These are phyloP conservation scores for Euthynnus affinis DNA, from an alignment of 2,797 vertebrate species.

Conservation along the genomic window DNA sequence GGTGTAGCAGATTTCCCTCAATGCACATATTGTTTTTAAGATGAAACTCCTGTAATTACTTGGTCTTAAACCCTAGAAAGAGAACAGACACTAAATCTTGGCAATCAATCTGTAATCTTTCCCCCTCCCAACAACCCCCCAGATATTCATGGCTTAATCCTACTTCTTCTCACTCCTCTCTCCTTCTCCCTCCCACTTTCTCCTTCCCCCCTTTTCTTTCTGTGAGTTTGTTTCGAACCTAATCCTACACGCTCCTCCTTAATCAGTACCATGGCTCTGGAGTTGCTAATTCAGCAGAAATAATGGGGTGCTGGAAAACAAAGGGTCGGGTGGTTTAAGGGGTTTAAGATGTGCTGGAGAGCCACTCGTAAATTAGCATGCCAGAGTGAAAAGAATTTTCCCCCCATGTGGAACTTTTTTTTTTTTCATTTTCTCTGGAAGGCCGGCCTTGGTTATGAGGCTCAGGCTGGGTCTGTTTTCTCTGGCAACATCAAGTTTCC, in stretches of 20 bases:
- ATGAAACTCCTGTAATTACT: background rate
- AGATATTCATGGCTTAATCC: conserved; percentile 63
- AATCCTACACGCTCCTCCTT: conserved; percentile 89
- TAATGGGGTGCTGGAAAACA: conserved; percentile 92
- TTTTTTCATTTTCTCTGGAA: conserved; percentile 82
- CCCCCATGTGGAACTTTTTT: conserved; percentile 88
- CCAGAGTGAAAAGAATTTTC: conserved; percentile 86
- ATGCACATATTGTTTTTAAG: background rate
- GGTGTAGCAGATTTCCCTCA: background rate
- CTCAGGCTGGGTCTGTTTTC: conserved; percentile 80
- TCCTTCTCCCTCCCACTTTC: conserved; percentile 33
- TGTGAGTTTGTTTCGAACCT: conserved; percentile 82
- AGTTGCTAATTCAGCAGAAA: conserved; percentile 97
- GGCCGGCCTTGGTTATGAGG: conserved; percentile 78
- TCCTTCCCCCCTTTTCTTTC: conserved; percentile 22
- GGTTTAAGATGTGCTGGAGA: conserved; percentile 94
- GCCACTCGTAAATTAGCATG: conserved; percentile 94
- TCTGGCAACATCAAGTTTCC: conserved; percentile 82
- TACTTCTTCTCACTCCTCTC: conserved; percentile 38
- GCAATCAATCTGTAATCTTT: background rate
- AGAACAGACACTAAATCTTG: conserved; percentile 1
- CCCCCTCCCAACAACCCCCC: conserved; percentile 8
- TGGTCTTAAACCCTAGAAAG: conserved; percentile 5
- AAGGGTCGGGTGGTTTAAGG: conserved; percentile 87
- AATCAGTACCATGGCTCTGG: conserved; percentile 91